These are phyloP conservation scores for Erynnis tages DNA, from an alignment of 2,888 invertebrate genomes.

Conservation along the genomic window DNA sequence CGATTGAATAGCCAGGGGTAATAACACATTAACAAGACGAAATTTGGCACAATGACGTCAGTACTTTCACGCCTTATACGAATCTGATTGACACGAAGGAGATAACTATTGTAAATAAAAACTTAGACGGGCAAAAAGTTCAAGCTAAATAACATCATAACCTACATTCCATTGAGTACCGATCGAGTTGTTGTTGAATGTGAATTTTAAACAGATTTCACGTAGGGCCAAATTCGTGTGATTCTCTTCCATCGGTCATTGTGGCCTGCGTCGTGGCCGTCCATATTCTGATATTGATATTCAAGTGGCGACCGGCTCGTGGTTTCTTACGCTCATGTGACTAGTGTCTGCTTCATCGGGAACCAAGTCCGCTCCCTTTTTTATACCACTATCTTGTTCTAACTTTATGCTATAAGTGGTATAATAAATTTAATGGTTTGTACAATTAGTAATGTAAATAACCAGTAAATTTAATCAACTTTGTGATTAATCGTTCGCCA, in stretches of 20 bases:
- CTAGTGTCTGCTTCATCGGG: conserved; percentile 54
- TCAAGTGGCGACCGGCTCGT: conserved; percentile 65
- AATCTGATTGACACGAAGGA: conserved; percentile 74
- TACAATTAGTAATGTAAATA: not conserved
- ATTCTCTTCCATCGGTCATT: conserved; percentile 75
- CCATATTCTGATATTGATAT: conserved; percentile 76
- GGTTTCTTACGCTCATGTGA: conserved; percentile 62
- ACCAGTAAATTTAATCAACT: not conserved
- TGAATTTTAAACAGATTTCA: conserved; percentile 71
- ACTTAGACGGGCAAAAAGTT: conserved; percentile 69
- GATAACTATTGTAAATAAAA: conserved; percentile 76
- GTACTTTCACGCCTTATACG: conserved; percentile 77
- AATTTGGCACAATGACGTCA: conserved; percentile 70
- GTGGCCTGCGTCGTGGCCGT: conserved; percentile 58
- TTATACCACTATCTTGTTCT: conserved; percentile 28
- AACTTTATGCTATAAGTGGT: not conserved
- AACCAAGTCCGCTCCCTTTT: conserved; percentile 56
- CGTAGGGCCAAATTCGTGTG: conserved; percentile 74
- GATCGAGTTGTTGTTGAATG: conserved; percentile 58
- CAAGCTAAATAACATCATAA: conserved; percentile 77
- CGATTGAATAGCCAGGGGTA: conserved; percentile 49
- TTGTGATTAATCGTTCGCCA: not conserved
- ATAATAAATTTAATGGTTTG: not conserved
- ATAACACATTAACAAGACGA: conserved; percentile 50
- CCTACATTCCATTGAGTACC: conserved; percentile 74